A percentile compares a stretch with the other conserved stretches of the same genome.
Conservation (phyloP, 2,888 invertebrate genomes). For the Scaptodrosophila latifasciaeformis region DNA sequence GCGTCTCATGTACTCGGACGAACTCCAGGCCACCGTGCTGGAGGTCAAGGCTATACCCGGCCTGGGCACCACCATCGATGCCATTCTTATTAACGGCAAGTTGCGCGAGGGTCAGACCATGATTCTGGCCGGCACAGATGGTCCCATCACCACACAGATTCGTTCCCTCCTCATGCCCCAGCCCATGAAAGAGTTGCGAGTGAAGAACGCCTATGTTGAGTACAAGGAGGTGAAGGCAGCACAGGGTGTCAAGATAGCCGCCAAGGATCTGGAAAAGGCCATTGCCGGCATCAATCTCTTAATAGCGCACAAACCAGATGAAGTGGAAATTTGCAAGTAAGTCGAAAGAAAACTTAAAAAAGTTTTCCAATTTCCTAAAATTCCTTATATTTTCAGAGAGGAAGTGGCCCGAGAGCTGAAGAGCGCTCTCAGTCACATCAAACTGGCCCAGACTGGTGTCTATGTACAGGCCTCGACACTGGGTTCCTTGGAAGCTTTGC, state of each 20-base stretch:
- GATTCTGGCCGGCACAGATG: slow-evolving; percentile 97
- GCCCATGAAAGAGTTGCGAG: slow-evolving; percentile 96
- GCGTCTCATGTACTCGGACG: slow-evolving; percentile 92
- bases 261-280: slow-evolving; percentile 97
- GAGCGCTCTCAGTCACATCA: slow-evolving; percentile 93
- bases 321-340: slow-evolving; percentile 88
- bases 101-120: slow-evolving; percentile 95
- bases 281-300: slow-evolving; percentile 96
- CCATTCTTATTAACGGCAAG: slow-evolving; percentile 97
- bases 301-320: slow-evolving; percentile 94
- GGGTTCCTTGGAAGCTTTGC: slow-evolving; percentile 96
- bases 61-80: slow-evolving; percentile 98
- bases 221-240: slow-evolving; percentile 96
- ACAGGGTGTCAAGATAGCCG: slow-evolving; percentile 98
- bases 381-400: slow-evolving; percentile 79
- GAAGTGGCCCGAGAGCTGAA: slow-evolving; percentile 92
- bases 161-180: slow-evolving; percentile 98
- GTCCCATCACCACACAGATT: slow-evolving; percentile 98
- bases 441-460: slow-evolving; percentile 92
- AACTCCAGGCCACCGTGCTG: slow-evolving; percentile 89
- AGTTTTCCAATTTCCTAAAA: no score
- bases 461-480: slow-evolving; percentile 99
- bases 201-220: slow-evolving; percentile 97
- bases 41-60: slow-evolving; percentile 98
- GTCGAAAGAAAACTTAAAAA: slow-evolving; percentile 21